A percentile compares a stretch with the other conserved stretches of the same genome.
Conservation (phyloP, 2,797 vertebrate species). For the Brachyalestes nurse region DNA sequence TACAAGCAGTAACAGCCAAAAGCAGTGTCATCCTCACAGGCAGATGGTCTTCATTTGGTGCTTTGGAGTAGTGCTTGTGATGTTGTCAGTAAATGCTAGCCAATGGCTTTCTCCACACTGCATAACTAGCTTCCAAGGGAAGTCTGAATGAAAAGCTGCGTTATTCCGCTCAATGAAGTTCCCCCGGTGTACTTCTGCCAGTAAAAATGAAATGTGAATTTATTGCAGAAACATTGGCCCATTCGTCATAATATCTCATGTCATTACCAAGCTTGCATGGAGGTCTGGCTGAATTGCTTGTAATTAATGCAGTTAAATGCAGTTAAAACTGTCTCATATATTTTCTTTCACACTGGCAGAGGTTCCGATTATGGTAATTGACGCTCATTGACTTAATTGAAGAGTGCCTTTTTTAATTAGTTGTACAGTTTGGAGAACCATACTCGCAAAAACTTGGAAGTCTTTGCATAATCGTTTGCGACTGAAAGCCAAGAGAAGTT, state of each 20-base stretch:
- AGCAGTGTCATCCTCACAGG: constrained; percentile 25
- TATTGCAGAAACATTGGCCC: constrained; percentile 53
- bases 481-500: constrained; percentile 3
- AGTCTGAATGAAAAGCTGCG: not conserved
- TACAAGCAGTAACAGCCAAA: constrained; percentile 32
- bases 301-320: constrained; percentile 72
- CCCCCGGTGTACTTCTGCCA: constrained; percentile 38
- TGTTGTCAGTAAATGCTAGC: constrained; percentile 33
- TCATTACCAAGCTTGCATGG: constrained; percentile 65
- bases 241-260: constrained; percentile 61
- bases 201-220: constrained; percentile 59
- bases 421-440: not conserved
- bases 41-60: constrained; percentile 46
- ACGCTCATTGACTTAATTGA: constrained; percentile 79
- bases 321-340: constrained; percentile 74
- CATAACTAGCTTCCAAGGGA: constrained; percentile 7
- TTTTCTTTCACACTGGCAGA: constrained; percentile 63
- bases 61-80: constrained; percentile 29
- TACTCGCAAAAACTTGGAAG: not conserved
- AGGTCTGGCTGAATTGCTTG: constrained; percentile 72
- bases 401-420: constrained; percentile 6
- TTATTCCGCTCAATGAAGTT: constrained; percentile 5
- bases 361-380: constrained; percentile 77
- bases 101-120: constrained; percentile 20
- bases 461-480: constrained; percentile 10